phyloP scores from a whole-genome alignment of 2,888 invertebrate genomes.

The Norana najaformis region DNA sequence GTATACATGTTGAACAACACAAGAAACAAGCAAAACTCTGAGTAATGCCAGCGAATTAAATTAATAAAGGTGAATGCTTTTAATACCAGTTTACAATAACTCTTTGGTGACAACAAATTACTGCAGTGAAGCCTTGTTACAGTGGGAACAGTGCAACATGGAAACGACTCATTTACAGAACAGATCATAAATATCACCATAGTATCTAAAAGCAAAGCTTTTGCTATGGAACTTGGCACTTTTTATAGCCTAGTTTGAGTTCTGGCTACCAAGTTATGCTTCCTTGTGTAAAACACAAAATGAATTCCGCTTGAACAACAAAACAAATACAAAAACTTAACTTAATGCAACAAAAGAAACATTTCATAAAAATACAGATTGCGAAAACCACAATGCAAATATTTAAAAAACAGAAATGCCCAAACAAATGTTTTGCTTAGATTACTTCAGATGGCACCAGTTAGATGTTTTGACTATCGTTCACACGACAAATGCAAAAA shows the following conservation, averaged over 20 bases:
- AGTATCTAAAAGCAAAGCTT: neutral
- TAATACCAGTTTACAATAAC: constrained; percentile 5
- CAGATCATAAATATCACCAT: neutral
- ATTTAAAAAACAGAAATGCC: neutral
- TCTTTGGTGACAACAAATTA: neutral
- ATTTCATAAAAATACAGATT: neutral
- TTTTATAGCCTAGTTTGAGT: neutral
- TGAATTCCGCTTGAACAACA: neutral
- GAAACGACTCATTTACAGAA: neutral
- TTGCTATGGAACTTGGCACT: neutral
- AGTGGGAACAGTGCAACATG: neutral
- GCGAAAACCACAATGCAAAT: neutral
- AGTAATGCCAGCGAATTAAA: no score
- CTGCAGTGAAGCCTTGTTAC: neutral
- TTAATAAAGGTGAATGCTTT: no score
- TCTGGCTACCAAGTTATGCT: neutral
- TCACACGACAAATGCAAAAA: neutral
- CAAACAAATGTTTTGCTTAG: neutral
- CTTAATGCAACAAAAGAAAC: neutral
- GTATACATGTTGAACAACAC: neutral
- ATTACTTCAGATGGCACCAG: no score
- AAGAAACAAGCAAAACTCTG: neutral
- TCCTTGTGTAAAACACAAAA: neutral
- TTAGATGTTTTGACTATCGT: neutral
- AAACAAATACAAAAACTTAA: neutral